A percentile compares a stretch with the other conserved stretches of the same genome.
These are phyloP conservation scores for Melanogrammus aeglefinus DNA, from an alignment of 2,797 vertebrate species.

Conservation along the genomic window DNA sequence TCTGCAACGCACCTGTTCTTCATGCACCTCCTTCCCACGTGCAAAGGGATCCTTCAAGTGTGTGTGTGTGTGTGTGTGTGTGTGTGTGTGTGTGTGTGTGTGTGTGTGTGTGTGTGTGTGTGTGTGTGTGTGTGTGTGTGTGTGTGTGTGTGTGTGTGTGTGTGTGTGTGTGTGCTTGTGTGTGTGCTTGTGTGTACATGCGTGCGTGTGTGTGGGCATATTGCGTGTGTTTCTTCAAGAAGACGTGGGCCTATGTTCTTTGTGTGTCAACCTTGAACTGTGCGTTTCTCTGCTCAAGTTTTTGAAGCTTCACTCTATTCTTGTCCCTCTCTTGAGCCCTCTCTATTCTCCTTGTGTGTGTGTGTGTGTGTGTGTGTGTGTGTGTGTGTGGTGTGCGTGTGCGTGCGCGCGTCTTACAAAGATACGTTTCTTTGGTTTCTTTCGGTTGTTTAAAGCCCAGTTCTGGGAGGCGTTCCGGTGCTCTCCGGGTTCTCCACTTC, in stretches of 20 bases:
- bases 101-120: slow-evolving; percentile 15
- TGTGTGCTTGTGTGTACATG: slow-evolving; percentile 13
- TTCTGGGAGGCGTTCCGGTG: too few species aligned
- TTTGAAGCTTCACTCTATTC: slow-evolving; percentile 24
- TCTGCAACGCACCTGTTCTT: slow-evolving; percentile 47
- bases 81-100: slow-evolving; percentile 9
- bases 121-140: slow-evolving; percentile 19
- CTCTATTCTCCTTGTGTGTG: slow-evolving; percentile 12
- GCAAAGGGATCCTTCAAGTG: slow-evolving; percentile 54
- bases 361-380: neutral
- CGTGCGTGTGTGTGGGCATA: slow-evolving; percentile 9
- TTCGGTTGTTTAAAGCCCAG: too few species aligned
- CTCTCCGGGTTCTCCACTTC: too few species aligned
- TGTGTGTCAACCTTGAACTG: slow-evolving; percentile 52
- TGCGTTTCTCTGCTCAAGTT: slow-evolving; percentile 48
- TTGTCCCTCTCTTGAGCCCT: slow-evolving; percentile 12
- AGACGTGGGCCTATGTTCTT: slow-evolving; percentile 33
- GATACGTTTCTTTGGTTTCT: too few species aligned
- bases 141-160: slow-evolving; percentile 19
- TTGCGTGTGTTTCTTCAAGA: slow-evolving; percentile 45
- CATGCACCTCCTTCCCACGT: slow-evolving; percentile 39
- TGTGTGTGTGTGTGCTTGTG: slow-evolving; percentile 16
- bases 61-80: slow-evolving; percentile 21
- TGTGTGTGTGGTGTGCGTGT: neutral
- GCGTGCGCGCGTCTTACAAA: neutral